Evolutionary conservation across 2,113 vertebrate genomes (phyloP), one percentile per base, ranked within the genome.

Genomic region (Pelmatolapia mariae): DNA sequence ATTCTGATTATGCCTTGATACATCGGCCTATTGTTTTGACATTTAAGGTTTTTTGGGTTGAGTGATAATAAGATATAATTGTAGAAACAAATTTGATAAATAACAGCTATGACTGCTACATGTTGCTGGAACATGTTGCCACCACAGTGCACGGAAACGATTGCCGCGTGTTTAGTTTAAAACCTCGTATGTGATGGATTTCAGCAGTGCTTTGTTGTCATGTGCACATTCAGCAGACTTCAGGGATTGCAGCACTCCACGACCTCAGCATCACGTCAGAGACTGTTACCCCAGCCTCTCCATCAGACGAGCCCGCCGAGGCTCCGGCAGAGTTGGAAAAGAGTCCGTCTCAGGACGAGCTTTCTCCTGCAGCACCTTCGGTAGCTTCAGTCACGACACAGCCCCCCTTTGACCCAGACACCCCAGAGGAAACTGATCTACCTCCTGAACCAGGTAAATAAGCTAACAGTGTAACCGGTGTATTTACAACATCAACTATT

Each of bases 381-480:
- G 61, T 26, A 8, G 84, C 85, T 71, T 89, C 90, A 16, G 57
- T 61, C 13, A 7, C 76, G 40, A 56, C 66, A 10, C 90, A 80
- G 16, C 29, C 88, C 18, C 12, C 50, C 3, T 40, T 47, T 6
- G 80, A 91, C 26, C 50, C 79, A 5, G 87, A 94, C 50, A 16
- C 83, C 5, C 78, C 79, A 79, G 87, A 92, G 81, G 86, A 93
- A 90, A 83, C 90, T 2, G 54, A 93, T 91, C 93, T 94, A 92
- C 90, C 94, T 93, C 91, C 80, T 57, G 85, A 92, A 68, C 59
- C 87, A 50, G 92, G 95, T 96, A 89, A 91, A 56, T 22, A 10
- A 7, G 1, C 59, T n/a, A 22, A 8, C 26, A 16, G 18, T 13
- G 3, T 24, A 78, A 47, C 43, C 12, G 22, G 26, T 43, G 5